A percentile compares a stretch with the other conserved stretches of the same genome.
Conservation (phyloP, 2,888 invertebrate species). For the Apamea monoglypha region DNA sequence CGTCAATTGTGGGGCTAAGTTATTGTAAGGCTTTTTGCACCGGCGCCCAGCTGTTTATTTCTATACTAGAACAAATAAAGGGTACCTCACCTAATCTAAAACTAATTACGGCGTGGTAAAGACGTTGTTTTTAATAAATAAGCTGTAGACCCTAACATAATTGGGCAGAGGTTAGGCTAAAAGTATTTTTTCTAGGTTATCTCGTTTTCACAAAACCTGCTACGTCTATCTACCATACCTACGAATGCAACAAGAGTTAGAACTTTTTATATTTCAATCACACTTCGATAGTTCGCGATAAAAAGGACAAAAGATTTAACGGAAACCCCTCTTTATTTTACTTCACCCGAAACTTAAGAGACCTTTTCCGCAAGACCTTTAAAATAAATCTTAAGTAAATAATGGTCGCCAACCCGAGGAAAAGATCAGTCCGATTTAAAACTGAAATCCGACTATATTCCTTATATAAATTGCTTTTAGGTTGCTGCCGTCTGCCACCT, state of each 20-base stretch:
- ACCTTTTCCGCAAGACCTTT: constrained; percentile 40
- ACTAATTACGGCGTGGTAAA: not conserved
- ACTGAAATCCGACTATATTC: constrained; percentile 54
- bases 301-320: constrained; percentile 27
- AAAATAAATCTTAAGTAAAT: constrained; percentile 62
- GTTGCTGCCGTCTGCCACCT: constrained; percentile 20
- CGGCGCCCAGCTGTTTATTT: not conserved
- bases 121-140: constrained; percentile 1
- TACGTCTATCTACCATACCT: not conserved
- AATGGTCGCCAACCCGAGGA: constrained; percentile 45
- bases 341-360: constrained; percentile 42
- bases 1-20: constrained; percentile 23
- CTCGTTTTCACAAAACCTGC: too few species aligned
- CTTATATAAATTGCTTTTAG: constrained; percentile 55
- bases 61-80: not conserved
- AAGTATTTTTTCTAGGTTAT: not conserved
- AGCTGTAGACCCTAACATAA: not conserved
- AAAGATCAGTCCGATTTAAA: constrained; percentile 58
- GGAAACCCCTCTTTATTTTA: constrained; percentile 40
- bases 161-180: not conserved
- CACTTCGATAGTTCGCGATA: constrained; percentile 44
- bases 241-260: not conserved
- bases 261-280: constrained; percentile 44
- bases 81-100: constrained; percentile 3
- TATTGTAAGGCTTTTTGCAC: not conserved